These are phyloP conservation scores for Pammene aurita DNA, from an alignment of 2,888 invertebrate species.

Conservation along the genomic window DNA sequence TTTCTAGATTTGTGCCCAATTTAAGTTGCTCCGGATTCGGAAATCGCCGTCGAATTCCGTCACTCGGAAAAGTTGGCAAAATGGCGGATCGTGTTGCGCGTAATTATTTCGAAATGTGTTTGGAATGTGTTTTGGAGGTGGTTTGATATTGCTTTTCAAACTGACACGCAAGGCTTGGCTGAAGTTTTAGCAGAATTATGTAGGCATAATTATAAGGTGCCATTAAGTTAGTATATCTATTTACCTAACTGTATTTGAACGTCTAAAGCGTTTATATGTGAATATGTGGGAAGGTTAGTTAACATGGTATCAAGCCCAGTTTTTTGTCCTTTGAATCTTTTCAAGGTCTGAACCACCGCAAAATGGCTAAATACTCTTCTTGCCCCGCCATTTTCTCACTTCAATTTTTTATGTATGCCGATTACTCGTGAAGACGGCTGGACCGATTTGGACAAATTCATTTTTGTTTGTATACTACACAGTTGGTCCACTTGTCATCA, in stretches of 20 bases:
- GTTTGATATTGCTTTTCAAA: conserved; percentile 3
- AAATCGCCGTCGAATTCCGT: conserved; percentile 32
- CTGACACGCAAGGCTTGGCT: conserved; percentile 11
- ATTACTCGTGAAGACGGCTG: no score
- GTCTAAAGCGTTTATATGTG: background rate
- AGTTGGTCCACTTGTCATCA: no score
- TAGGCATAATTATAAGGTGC: background rate
- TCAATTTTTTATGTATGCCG: no score
- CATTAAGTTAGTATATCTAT: no score
- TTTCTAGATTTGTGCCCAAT: conserved; percentile 36
- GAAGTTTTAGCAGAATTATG: conserved; percentile 3
- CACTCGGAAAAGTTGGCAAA: conserved; percentile 24
- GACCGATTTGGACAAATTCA: no score
- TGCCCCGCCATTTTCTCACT: no score
- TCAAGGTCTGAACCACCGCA: no score
- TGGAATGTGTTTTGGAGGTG: conserved; percentile 16
- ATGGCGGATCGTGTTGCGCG: conserved; percentile 19
- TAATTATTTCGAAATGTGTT: conserved; percentile 27
- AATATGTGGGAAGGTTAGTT: no score
- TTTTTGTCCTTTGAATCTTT: no score
- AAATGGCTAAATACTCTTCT: no score
- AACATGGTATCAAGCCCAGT: no score
- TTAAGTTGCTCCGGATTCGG: conserved; percentile 26
- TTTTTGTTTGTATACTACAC: no score
- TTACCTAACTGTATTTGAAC: background rate